Evolutionary conservation across 2,888 invertebrate species (phyloP), one percentile per base, ranked within the genome.

Genomic region (Argyresthia goedartella): DNA sequence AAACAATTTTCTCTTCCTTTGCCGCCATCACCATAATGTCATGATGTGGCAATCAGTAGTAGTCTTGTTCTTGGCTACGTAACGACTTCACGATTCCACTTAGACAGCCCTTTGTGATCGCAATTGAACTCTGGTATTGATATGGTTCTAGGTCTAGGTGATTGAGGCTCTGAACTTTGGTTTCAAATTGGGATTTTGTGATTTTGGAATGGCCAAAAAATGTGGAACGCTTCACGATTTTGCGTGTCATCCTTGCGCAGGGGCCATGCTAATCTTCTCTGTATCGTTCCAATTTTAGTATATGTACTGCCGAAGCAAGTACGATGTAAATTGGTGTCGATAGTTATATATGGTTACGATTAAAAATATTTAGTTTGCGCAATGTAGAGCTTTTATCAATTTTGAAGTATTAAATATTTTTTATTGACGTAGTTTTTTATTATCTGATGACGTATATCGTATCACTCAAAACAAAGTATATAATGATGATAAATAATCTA

Each of bases 151-250:
- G n/a, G n/a, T n/a, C n/a, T n/a, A n/a, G n/a, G n/a, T n/a, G n/a
- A n/a, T n/a, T n/a, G n/a, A n/a, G n/a, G n/a, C n/a, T n/a, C n/a
- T n/a, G n/a, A n/a, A n/a, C n/a, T n/a, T n/a, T n/a, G n/a, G n/a
- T n/a, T n/a, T n/a, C n/a, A n/a, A n/a, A 25, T n/a, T n/a, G n/a
- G n/a, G n/a, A n/a, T n/a, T n/a, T n/a, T n/a, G n/a, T n/a, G n/a
- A n/a, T n/a, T 25, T 25, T n/a, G 34, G n/a, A 47, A 0, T 56
- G 46, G 49, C 47, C 62, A 71, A 73, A 73, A 74, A 73, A 74
- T 73, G 72, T 74, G 72, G 73, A 73, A 73, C 73, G 73, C 73
- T 73, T 73, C 73, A 73, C 73, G 73, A 73, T 73, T 73, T 75
- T 75, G 73, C 74, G 74, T 74, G 74, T 74, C 74, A 75, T 74